Evolutionary conservation across 2,113 vertebrate genomes (phyloP).

Genomic region (Uropsilus gracilis): DNA sequence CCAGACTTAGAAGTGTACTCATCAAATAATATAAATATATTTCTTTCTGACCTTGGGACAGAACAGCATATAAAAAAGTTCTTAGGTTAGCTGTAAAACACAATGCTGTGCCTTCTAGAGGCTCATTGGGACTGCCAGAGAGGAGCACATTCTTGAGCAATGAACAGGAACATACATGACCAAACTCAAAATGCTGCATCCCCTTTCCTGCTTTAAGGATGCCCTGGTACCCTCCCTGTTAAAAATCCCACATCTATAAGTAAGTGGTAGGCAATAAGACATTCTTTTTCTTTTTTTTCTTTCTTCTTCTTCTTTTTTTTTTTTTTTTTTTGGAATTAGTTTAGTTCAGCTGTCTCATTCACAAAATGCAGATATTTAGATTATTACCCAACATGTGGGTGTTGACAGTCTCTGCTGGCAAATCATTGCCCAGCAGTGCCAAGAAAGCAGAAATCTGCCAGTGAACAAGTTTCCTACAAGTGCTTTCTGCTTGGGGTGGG

Average conservation of each 20-base stretch:
- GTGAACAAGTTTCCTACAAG: conserved; percentile 1
- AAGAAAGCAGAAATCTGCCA: not conserved
- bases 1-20: not conserved
- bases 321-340: too few species aligned
- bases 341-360: conserved; percentile 22
- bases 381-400: conserved; percentile 64
- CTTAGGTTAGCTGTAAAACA: not conserved
- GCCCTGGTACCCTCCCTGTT: not conserved
- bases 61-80: not conserved
- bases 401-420: conserved; percentile 36
- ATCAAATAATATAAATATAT: not conserved
- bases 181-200: not conserved
- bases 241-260: not conserved
- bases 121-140: not conserved
- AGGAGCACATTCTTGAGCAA: not conserved
- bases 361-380: conserved; percentile 63
- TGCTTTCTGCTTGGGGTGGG: not conserved
- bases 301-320: too few species aligned
- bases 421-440: conserved; percentile 6
- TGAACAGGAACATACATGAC: not conserved
- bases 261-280: not conserved
- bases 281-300: too few species aligned
- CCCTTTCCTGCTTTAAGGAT: not conserved
- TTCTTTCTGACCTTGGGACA: not conserved
- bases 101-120: not conserved